Evolutionary conservation across 1,140 invertebrate species (phyloP), one percentile per base, ranked within the genome.

Genomic region (Telenomus remus): DNA sequence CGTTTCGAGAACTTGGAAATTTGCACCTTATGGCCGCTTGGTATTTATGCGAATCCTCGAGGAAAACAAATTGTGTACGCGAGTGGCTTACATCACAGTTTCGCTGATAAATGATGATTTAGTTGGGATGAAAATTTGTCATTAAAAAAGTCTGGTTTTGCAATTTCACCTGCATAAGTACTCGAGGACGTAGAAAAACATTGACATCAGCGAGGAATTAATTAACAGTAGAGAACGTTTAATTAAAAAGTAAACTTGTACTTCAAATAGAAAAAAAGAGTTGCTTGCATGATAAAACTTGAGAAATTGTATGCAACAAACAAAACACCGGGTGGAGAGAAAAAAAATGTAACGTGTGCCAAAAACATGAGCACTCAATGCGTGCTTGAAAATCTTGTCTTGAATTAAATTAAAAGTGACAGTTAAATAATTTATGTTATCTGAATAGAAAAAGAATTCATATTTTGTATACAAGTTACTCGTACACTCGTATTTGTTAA

Each of bases 1-100:
- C 39, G 14, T 53, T 53, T 34, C 39, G 8, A 12, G 13, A 54
- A 46, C 27, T 13, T 16, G 35, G 19, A 63, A 63, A n/a, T n/a
- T n/a, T 43, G 19, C 19, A 27, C 42, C 60, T 54, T 53, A 42
- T 11, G 13, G 51, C 50, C 39, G 34, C 8, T 14, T 65, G 51
- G 61, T 42, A 55, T 65, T 55, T 65, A 65, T 55, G 61, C 15
- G 61, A 46, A 55, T 64, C n/a, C n/a, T n/a, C 50, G 35, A 48
- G 39, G 54, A 64, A 55, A 64, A 39, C 43, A 55, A 64, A 64
- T 64, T 64, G 37, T 64, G 37, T 48, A 42, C 33, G 35, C 35
- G 33, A 39, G n/a, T n/a, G 39, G 3, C 7, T 63, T 63, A 34
- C 51, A 33, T 48, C 61, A 63, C 49, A 53, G 10, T 49, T 60